phyloP scores from a whole-genome alignment of 1,140 invertebrate genomes.

The Acarapis woodi region DNA sequence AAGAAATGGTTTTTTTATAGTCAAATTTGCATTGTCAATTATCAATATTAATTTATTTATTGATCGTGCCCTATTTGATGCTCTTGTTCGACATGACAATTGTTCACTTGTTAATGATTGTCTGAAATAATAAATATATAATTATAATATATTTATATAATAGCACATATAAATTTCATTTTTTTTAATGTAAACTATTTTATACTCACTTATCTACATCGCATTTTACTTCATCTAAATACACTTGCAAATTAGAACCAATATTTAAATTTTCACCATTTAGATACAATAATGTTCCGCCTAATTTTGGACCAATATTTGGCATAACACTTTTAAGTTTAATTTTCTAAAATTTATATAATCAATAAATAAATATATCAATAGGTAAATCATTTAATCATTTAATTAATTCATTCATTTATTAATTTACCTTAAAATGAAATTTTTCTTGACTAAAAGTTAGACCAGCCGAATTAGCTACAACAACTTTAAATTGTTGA shows the following conservation, averaged over 20 bases:
- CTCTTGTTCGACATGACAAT: too few relatives aligned
- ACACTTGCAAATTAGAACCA: conserved; percentile 57
- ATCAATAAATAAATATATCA: too few relatives aligned
- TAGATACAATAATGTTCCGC: conserved; percentile 69
- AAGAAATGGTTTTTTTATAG: too few relatives aligned
- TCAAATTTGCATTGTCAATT: too few relatives aligned
- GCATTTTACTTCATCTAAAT: conserved; percentile 61
- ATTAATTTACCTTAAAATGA: too few relatives aligned
- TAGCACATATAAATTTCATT: neutral
- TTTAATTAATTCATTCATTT: too few relatives aligned
- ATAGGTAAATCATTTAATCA: too few relatives aligned
- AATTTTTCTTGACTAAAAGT: too few relatives aligned
- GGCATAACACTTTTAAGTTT: conserved; percentile 49
- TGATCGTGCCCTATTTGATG: too few relatives aligned
- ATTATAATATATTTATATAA: neutral
- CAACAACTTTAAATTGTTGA: neutral
- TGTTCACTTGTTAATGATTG: conserved; percentile 1
- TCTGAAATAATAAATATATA: neutral
- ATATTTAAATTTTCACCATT: conserved; percentile 72
- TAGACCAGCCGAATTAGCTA: neutral
- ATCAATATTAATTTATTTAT: too few relatives aligned
- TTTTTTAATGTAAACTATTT: neutral
- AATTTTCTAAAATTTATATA: conserved; percentile 26
- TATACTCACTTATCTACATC: conserved; percentile 46
- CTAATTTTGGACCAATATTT: conserved; percentile 57